These are phyloP conservation scores for Acanthopleura granulata DNA, from an alignment of 2,888 invertebrate genomes.

Conservation along the genomic window DNA sequence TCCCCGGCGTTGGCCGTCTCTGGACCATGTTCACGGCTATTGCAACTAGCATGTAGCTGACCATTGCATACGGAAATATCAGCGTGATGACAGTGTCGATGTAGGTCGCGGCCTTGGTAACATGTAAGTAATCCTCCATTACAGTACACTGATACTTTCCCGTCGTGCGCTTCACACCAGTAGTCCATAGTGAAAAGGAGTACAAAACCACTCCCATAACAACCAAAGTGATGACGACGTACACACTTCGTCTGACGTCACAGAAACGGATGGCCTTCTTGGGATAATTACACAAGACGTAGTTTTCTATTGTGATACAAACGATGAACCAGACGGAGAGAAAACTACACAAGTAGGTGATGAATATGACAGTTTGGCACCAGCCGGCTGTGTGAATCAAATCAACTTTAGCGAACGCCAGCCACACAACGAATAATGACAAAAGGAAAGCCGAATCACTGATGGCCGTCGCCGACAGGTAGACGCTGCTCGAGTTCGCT, in stretches of 20 bases:
- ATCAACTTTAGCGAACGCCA: slow-evolving; percentile 41
- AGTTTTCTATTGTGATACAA: slow-evolving; percentile 87
- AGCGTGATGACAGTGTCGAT: slow-evolving; percentile 45
- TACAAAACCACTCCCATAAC: slow-evolving; percentile 34
- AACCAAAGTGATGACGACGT: slow-evolving; percentile 19
- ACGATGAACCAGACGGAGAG: slow-evolving; percentile 83
- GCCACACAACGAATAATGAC: slow-evolving; percentile 72
- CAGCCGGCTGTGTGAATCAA: slow-evolving; percentile 61
- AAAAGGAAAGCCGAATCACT: slow-evolving; percentile 83
- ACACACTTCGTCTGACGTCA: slow-evolving; percentile 36
- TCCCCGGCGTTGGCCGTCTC: slow-evolving; percentile 26
- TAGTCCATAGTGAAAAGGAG: slow-evolving; percentile 40
- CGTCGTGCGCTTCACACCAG: slow-evolving; percentile 24
- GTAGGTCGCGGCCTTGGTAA: slow-evolving; percentile 41
- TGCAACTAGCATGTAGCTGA: slow-evolving; percentile 44
- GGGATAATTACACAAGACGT: slow-evolving; percentile 72
- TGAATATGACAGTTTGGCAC: slow-evolving; percentile 82
- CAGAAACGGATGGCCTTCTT: slow-evolving; percentile 45
- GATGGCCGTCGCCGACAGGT: slow-evolving; percentile 81
- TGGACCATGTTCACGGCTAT: slow-evolving; percentile 41
- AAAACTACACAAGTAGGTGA: slow-evolving; percentile 71
- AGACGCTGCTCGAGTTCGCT: slow-evolving; percentile 83
- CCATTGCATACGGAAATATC: slow-evolving; percentile 43
- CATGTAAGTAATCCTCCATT: slow-evolving; percentile 30
- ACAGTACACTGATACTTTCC: slow-evolving; percentile 38